phyloP scores from a whole-genome alignment of 2,888 invertebrate genomes.

The Hemicrepidius hirtus region DNA sequence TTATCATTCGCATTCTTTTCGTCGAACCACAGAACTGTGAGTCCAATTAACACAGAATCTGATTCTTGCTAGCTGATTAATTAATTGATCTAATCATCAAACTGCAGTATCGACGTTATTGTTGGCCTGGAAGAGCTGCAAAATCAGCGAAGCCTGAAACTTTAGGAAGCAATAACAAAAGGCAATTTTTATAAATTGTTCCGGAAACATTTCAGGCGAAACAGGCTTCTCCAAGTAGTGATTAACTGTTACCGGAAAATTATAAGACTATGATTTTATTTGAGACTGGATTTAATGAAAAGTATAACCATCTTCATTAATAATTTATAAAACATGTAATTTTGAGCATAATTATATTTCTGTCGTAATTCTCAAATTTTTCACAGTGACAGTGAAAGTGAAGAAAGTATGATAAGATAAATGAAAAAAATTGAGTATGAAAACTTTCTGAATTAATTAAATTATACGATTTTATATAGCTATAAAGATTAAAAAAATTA shows the following conservation, averaged over 20 bases:
- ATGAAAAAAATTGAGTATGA: no score
- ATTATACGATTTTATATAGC: no score
- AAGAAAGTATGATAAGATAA: no score
- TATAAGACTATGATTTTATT: no score
- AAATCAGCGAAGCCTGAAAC: slow-evolving; percentile 4
- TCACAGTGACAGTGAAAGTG: no score
- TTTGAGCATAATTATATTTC: neutral
- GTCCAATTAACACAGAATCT: slow-evolving; percentile 16
- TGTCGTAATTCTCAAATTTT: no score
- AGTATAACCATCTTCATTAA: neutral
- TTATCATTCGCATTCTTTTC: slow-evolving; percentile 28
- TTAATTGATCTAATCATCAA: slow-evolving; percentile 8
- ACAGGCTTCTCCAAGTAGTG: neutral
- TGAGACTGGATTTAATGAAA: no score
- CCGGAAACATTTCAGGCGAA: neutral
- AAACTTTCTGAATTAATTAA: no score
- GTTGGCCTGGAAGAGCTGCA: slow-evolving; percentile 1
- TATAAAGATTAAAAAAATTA: no score
- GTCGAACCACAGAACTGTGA: neutral
- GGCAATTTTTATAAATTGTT: neutral
- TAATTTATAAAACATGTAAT: no score
- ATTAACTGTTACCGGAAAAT: no score
- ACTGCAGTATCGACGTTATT: neutral
- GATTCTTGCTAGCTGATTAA: slow-evolving; percentile 2
- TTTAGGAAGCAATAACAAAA: neutral